Evolutionary conservation across 2,113 vertebrate genomes (phyloP).

Genomic region (Podilymbus podiceps): DNA sequence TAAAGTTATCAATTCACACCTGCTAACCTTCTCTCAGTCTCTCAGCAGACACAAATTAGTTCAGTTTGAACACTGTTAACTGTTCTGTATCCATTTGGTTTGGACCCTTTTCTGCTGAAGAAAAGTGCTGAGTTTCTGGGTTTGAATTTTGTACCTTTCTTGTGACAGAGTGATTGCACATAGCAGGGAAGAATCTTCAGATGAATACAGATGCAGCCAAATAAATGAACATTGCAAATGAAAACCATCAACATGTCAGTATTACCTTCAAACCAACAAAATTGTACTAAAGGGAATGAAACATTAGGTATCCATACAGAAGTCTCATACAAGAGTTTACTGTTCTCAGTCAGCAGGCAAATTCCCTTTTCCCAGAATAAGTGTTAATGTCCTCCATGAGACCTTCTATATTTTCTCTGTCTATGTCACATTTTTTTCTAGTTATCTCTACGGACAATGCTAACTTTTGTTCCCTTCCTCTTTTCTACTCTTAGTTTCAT

Average conservation of each 20-base stretch:
- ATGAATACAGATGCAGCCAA: background rate
- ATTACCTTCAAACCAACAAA: background rate
- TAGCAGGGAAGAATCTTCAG: background rate
- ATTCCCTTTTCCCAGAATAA: background rate
- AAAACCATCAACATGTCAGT: background rate
- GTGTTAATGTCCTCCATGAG: background rate
- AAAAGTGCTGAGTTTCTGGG: background rate
- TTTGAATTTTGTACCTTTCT: background rate
- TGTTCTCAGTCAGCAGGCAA: background rate
- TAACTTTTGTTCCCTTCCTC: background rate
- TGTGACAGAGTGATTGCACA: background rate
- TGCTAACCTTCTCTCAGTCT: background rate
- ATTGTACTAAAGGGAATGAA: background rate
- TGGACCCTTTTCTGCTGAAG: background rate
- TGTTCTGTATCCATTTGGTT: background rate
- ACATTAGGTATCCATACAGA: background rate
- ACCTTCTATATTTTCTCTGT: background rate
- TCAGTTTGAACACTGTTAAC: background rate
- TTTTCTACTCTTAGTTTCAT: background rate
- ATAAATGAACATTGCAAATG: background rate
- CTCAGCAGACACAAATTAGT: background rate
- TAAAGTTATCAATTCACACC: background rate
- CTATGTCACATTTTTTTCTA: background rate
- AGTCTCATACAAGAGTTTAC: background rate
- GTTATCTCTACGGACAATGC: background rate